Evolutionary conservation across 2,797 vertebrate species (phyloP).

Genomic region (Fringilla coelebs): DNA sequence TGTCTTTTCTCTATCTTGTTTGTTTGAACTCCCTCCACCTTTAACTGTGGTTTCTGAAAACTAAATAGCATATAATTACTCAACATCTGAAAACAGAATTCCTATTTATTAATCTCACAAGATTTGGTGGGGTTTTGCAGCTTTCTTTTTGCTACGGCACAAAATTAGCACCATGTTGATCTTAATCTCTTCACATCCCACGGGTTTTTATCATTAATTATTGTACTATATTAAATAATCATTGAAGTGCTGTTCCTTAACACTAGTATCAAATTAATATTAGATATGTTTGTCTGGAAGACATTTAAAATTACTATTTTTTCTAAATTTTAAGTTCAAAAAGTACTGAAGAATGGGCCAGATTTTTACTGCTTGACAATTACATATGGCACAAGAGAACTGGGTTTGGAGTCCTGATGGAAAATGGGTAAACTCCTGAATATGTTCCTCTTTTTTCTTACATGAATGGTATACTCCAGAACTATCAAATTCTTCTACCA

Average conservation of each 20-base stretch:
- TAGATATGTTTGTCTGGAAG: background rate
- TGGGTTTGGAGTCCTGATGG: conserved; percentile 59
- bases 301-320: background rate
- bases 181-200: background rate
- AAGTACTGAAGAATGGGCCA: conserved; percentile 63
- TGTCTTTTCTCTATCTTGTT: background rate
- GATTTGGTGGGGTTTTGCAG: background rate
- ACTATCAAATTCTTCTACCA: background rate
- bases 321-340: conserved; percentile 59
- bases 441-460: background rate
- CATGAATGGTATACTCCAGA: background rate
- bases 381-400: conserved; percentile 48
- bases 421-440: conserved; percentile 59
- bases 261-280: background rate
- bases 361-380: conserved; percentile 69
- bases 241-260: background rate
- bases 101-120: background rate
- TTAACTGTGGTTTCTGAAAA: background rate
- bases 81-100: background rate
- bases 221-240: background rate
- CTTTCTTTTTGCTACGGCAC: background rate
- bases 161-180: background rate
- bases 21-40: background rate
- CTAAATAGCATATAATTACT: background rate
- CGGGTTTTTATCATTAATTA: background rate